Percentiles rank a stretch among this genome's conserved stretches.
phyloP scores from a whole-genome alignment of 2,888 invertebrate genomes.

The Melanostoma mellinum region DNA sequence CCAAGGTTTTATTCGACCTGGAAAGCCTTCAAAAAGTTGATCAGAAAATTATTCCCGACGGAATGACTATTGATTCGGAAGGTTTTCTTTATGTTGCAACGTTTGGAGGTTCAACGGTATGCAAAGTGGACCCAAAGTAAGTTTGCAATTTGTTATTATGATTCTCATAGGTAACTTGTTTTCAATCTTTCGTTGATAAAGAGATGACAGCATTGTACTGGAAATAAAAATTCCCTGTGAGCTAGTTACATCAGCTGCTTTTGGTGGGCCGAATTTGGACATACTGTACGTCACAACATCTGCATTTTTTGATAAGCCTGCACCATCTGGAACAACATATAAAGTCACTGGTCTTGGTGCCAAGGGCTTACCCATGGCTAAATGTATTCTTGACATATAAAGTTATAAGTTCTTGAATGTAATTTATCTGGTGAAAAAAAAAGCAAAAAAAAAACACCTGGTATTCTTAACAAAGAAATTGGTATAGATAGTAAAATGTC shows the following conservation, averaged over 20 bases:
- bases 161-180: background rate
- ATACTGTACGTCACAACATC: slow-evolving; percentile 88
- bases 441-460: too few relatives aligned
- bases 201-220: slow-evolving; percentile 83
- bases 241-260: slow-evolving; percentile 88
- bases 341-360: slow-evolving; percentile 84
- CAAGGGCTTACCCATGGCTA: slow-evolving; percentile 82
- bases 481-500: too few relatives aligned
- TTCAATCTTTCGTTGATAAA: slow-evolving; percentile 46
- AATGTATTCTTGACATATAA: slow-evolving; percentile 43
- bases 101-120: slow-evolving; percentile 86
- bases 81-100: slow-evolving; percentile 91
- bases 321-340: slow-evolving; percentile 85
- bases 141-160: slow-evolving; percentile 57
- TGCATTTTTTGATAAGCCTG: slow-evolving; percentile 76
- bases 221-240: slow-evolving; percentile 86
- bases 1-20: slow-evolving; percentile 84
- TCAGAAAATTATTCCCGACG: slow-evolving; percentile 85
- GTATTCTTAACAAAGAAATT: too few relatives aligned
- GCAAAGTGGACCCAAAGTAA: slow-evolving; percentile 80
- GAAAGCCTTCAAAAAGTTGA: slow-evolving; percentile 79
- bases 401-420: too few relatives aligned
- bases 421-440: too few relatives aligned
- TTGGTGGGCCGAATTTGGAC: slow-evolving; percentile 87
- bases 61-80: slow-evolving; percentile 90